Conservation (phyloP, 2,797 vertebrate species). For the Cossypha caffra region DNA sequence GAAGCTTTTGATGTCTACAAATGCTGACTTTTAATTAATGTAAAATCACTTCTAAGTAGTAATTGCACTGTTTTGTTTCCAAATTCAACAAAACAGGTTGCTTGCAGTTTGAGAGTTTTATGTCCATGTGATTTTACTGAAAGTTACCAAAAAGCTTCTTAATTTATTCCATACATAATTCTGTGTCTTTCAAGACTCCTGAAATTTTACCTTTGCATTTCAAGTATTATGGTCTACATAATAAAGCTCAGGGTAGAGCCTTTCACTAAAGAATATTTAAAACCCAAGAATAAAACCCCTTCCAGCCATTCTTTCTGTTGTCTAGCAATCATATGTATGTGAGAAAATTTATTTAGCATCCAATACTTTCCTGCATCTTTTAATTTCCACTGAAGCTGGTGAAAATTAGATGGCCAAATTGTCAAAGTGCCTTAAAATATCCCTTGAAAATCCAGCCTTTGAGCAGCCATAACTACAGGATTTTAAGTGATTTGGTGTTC, state of each 20-base stretch:
- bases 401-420: neutral
- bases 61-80: slow-evolving; percentile 2
- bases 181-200: neutral
- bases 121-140: neutral
- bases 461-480: neutral
- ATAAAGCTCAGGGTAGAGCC: neutral
- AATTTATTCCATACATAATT: neutral
- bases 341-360: neutral
- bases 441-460: neutral
- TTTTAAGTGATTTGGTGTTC: neutral
- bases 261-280: neutral
- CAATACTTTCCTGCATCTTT: neutral
- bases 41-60: slow-evolving; percentile 2
- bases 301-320: neutral
- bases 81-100: neutral
- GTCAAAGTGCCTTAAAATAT: neutral
- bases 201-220: neutral
- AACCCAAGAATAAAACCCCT: accelerated
- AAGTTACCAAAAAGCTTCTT: neutral
- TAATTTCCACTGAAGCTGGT: neutral
- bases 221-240: neutral
- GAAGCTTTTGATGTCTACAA: slow-evolving; percentile 56
- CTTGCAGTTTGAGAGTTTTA: neutral
- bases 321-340: neutral
- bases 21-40: slow-evolving; percentile 16